Conservation (phyloP, 2,888 invertebrate genomes). For the Drosophila incognita region DNA sequence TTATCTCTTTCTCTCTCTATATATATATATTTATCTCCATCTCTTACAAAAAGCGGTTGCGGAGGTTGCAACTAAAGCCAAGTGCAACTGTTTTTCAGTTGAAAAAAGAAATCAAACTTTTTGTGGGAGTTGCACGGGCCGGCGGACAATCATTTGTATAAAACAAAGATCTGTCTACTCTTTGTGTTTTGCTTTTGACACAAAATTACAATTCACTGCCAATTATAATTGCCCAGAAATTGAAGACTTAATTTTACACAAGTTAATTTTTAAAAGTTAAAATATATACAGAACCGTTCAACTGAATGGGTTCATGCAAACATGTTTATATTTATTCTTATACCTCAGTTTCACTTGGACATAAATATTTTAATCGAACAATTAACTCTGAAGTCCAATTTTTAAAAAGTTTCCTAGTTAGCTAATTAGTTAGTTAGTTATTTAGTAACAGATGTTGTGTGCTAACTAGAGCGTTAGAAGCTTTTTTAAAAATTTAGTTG, state of each 20-base stretch:
- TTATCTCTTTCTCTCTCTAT: neutral
- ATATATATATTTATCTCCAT: neutral
- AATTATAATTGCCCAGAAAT: neutral
- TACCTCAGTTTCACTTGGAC: neutral
- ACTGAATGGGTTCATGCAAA: neutral
- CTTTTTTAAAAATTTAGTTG: neutral
- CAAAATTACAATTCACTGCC: neutral
- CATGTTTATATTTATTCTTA: neutral
- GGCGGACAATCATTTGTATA: conserved; percentile 41
- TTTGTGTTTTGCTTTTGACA: neutral
- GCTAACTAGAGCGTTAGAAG: neutral
- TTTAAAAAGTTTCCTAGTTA: neutral
- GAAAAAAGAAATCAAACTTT: neutral
- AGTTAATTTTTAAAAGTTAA: neutral
- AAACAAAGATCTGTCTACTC: neutral
- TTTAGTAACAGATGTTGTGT: neutral
- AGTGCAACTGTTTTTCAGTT: conserved; percentile 41
- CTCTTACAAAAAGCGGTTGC: neutral
- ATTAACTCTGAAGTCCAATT: neutral
- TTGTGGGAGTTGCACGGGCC: conserved; percentile 13
- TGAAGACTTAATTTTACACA: too few species aligned
- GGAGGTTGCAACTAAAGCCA: conserved; percentile 23
- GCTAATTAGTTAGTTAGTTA: neutral
- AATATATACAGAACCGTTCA: neutral
- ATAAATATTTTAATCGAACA: neutral